Conservation (phyloP, 2,797 vertebrate genomes). For the Heliangelus exortis region DNA sequence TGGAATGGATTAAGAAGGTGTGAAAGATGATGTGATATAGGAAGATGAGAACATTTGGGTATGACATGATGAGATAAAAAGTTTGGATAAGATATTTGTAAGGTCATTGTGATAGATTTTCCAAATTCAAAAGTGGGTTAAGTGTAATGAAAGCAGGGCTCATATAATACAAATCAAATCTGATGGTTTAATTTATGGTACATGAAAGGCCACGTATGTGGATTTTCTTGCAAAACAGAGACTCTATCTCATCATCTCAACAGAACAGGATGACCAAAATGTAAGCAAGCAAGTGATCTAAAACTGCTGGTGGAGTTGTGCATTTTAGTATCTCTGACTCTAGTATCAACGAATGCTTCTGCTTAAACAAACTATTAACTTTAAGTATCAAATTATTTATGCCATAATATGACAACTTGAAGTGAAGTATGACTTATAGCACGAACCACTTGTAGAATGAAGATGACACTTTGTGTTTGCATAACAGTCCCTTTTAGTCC, state of each 20-base stretch:
- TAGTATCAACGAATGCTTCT: not conserved
- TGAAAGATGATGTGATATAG: not conserved
- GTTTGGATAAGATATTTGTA: not conserved
- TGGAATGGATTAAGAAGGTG: not conserved
- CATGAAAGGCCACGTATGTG: not conserved
- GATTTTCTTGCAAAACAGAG: not conserved
- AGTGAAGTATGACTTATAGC: not conserved
- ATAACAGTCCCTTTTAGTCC: not conserved
- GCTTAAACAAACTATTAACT: not conserved
- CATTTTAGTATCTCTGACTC: not conserved
- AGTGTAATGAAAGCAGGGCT: not conserved
- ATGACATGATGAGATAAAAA: not conserved
- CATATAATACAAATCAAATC: not conserved
- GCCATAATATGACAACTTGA: not conserved
- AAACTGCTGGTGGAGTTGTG: not conserved
- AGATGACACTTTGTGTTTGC: not conserved
- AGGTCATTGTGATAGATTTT: not conserved
- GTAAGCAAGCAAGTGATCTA: not conserved
- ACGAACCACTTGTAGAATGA: not conserved
- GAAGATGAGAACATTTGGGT: not conserved
- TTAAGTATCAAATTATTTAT: not conserved
- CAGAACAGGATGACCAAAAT: not conserved
- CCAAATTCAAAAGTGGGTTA: not conserved
- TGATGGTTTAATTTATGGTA: not conserved
- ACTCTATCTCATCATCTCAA: not conserved